Percentiles rank a stretch among this genome's conserved stretches.
These are phyloP conservation scores for Chelonus insularis DNA, from an alignment of 1,140 invertebrate species.

Conservation along the genomic window DNA sequence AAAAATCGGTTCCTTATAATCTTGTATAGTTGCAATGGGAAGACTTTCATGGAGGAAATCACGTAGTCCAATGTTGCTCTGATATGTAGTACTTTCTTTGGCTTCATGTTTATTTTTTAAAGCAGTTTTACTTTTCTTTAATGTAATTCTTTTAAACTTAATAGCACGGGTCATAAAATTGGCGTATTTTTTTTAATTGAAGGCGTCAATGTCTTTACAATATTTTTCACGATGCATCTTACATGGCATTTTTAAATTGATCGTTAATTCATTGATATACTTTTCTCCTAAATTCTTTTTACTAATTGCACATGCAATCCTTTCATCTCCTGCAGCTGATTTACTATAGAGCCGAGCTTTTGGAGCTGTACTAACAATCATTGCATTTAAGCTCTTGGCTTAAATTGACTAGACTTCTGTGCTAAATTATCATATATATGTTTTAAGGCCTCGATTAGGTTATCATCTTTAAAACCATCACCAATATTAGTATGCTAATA, in stretches of 20 bases:
- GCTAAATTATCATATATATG: slow-evolving; percentile 24
- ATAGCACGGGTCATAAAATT: slow-evolving; percentile 19
- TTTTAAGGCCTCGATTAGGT: slow-evolving; percentile 18
- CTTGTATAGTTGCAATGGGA: slow-evolving; percentile 17
- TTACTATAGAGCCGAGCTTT: slow-evolving; percentile 27
- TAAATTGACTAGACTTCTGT: slow-evolving; percentile 16
- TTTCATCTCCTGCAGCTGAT: slow-evolving; percentile 24
- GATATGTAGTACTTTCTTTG: slow-evolving; percentile 19
- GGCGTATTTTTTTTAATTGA: slow-evolving; percentile 16
- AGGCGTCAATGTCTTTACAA: not conserved
- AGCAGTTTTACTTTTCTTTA: slow-evolving; percentile 29
- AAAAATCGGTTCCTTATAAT: slow-evolving; percentile 14
- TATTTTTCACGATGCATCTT: slow-evolving; percentile 19
- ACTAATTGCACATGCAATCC: slow-evolving; percentile 28
- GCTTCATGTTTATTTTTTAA: slow-evolving; percentile 27
- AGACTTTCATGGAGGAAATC: slow-evolving; percentile 9
- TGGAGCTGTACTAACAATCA: slow-evolving; percentile 27
- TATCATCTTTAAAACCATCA: slow-evolving; percentile 23
- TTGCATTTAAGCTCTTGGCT: slow-evolving; percentile 30
- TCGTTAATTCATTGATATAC: not conserved
- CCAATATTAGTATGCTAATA: slow-evolving; percentile 26
- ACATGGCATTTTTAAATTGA: slow-evolving; percentile 13
- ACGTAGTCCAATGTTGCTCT: slow-evolving; percentile 22
- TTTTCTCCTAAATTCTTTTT: slow-evolving; percentile 21
- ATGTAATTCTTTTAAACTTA: slow-evolving; percentile 27